Base-by-base conservation (phyloP, 1,140 invertebrate genomes). In the Drosophila sucinea region DNA sequence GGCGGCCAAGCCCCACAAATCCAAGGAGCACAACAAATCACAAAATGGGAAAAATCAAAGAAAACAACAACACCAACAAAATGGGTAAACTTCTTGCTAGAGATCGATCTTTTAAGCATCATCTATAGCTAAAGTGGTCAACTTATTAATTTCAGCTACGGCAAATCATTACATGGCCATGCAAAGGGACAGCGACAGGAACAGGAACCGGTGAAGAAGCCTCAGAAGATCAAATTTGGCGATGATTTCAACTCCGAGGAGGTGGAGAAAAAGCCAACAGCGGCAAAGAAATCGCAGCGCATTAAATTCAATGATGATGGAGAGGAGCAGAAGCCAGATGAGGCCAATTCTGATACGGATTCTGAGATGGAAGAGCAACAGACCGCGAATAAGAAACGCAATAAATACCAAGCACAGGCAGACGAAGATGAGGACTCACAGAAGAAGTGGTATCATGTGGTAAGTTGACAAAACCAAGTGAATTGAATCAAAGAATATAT, bases 401-500 rank as follows among this genome's bases (percentile, higher is more conserved):
- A 33, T n/a, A 76, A 81, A 47, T 64, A 81, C 27, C 62, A 89
- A 11, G 63, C 81, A n/a, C 66, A 89, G 33, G 32, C 58, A 1
- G 71, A 84, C 4, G 79, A 81, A 1, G 72, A 90, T 10, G 73
- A 75, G 23, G 82, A 77, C 60, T 63, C 78, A 0, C 80, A 87
- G 7, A 90, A 82, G 57, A 92, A 92, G 56, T 92, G 91, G 91
- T 92, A 90, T 63, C 67, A 92, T 54, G 78, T 89, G 73, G 91
- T 92, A 79, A 54, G 74, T 79, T 33, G 1, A 10, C 0, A 17
- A 1, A 29, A 2, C 1, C 0, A 11, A 5, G 30, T 32, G 5
- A 7, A 17, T 17, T 17, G 0, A 11, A 6, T 2, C 25, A 35
- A 32, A 4, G 0, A 17, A 17, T 17, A 17, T 17, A 17, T 1